Evolutionary conservation across 2,888 invertebrate genomes (phyloP).

Genomic region (Drosophila flavopinicola): DNA sequence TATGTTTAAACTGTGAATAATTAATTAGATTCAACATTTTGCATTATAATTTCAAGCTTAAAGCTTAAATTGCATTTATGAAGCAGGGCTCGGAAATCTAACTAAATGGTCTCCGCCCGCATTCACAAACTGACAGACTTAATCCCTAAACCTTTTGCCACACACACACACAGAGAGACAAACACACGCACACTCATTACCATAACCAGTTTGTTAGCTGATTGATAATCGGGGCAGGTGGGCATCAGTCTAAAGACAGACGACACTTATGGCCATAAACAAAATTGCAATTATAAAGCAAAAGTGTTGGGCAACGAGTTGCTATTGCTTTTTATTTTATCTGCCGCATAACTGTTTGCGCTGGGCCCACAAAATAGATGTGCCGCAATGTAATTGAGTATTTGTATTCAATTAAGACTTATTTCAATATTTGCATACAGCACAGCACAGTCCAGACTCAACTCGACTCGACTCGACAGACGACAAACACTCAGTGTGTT

Average conservation of each 20-base stretch:
- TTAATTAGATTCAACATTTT: too few relatives aligned
- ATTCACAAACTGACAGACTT: constrained; percentile 20
- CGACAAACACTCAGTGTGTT: constrained; percentile 29
- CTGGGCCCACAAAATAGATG: constrained; percentile 77
- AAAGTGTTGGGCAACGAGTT: constrained; percentile 56
- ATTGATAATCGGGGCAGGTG: constrained; percentile 19
- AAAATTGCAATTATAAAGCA: constrained; percentile 62
- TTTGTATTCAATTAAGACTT: constrained; percentile 84
- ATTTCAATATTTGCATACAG: constrained; percentile 82
- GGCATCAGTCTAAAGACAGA: constrained; percentile 36
- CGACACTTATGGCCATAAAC: constrained; percentile 52
- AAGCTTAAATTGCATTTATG: too few relatives aligned
- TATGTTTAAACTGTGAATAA: too few relatives aligned
- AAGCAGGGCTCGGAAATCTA: constrained; percentile 1
- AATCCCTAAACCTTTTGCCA: constrained; percentile 26
- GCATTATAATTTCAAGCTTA: too few relatives aligned
- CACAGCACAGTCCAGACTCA: constrained; percentile 47
- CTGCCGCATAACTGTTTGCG: constrained; percentile 46
- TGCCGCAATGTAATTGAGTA: constrained; percentile 82
- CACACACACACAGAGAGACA: neutral
- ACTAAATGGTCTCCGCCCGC: constrained; percentile 6
- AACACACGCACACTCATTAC: constrained; percentile 10
- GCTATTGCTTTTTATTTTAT: constrained; percentile 5
- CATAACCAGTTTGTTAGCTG: constrained; percentile 13
- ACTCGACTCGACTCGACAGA: constrained; percentile 48